Conservation (phyloP, 2,888 invertebrate species). For the Orthosia incerta region DNA sequence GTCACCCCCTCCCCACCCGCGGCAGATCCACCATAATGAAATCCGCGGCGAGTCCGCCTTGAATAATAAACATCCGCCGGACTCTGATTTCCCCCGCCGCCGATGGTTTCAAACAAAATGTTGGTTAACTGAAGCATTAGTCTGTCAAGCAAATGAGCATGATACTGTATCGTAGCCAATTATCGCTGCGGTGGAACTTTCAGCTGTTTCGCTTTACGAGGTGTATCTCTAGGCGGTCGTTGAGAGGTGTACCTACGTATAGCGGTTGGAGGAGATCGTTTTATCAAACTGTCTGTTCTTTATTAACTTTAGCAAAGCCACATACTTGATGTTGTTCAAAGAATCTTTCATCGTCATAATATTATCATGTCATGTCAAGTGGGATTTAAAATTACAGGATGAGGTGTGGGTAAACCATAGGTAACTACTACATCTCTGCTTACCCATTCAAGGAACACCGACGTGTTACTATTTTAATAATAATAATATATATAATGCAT, state of each 20-base stretch:
- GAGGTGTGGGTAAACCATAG: not conserved
- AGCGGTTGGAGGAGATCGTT: constrained; percentile 13
- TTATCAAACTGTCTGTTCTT: constrained; percentile 22
- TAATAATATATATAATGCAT: too few species aligned
- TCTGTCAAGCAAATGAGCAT: constrained; percentile 64
- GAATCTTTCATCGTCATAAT: too few species aligned
- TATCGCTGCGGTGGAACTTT: constrained; percentile 57
- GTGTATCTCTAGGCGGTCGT: constrained; percentile 42
- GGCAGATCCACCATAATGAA: constrained; percentile 70
- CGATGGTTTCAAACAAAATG: constrained; percentile 70
- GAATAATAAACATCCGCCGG: constrained; percentile 80
- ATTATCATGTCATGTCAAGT: too few species aligned
- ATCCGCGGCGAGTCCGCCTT: constrained; percentile 72
- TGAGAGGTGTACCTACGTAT: constrained; percentile 17
- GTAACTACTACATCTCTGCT: not conserved
- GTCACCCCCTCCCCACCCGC: constrained; percentile 59
- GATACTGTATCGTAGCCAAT: constrained; percentile 60
- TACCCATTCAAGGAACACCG: not conserved
- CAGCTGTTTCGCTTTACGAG: constrained; percentile 43
- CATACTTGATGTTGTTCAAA: not conserved
- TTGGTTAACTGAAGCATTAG: constrained; percentile 64
- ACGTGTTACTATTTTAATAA: too few species aligned
- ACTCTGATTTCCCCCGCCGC: constrained; percentile 82
- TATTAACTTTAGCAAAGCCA: constrained; percentile 1
- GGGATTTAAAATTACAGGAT: too few species aligned